These are phyloP conservation scores for Rambutsinella grinnellia DNA, from an alignment of 2,888 invertebrate species.

Conservation along the genomic window DNA sequence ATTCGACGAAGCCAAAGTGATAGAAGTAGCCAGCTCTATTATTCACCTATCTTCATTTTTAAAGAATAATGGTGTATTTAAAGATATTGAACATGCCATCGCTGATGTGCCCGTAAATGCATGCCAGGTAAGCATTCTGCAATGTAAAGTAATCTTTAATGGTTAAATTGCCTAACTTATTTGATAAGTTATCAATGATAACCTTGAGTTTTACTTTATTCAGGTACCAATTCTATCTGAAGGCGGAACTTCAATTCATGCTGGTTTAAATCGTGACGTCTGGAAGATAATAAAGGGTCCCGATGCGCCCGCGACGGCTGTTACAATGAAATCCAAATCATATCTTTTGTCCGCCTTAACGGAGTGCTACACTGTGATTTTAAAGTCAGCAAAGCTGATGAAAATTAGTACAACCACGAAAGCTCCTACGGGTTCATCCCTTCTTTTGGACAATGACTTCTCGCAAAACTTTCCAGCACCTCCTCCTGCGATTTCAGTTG, in stretches of 20 bases:
- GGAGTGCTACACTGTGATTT: slow-evolving; percentile 46
- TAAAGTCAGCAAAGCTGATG: neutral
- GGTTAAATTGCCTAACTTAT: too few relatives aligned
- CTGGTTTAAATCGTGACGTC: slow-evolving; percentile 41
- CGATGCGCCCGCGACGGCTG: neutral
- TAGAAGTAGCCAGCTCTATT: slow-evolving; percentile 44
- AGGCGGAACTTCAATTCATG: slow-evolving; percentile 50
- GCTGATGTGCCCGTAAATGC: slow-evolving; percentile 55
- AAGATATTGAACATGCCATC: slow-evolving; percentile 42
- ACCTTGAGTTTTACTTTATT: neutral
- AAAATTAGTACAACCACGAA: slow-evolving; percentile 15
- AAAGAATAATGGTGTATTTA: slow-evolving; percentile 36
- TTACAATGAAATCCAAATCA: slow-evolving; percentile 31
- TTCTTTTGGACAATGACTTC: too few relatives aligned
- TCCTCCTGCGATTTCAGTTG: slow-evolving; percentile 24
- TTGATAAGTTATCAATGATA: neutral
- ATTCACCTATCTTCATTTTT: slow-evolving; percentile 55
- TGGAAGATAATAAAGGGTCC: slow-evolving; percentile 43
- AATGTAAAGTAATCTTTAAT: too few relatives aligned
- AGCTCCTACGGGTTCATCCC: neutral
- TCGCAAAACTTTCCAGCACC: slow-evolving; percentile 30
- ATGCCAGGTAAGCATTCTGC: slow-evolving; percentile 51
- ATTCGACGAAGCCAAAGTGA: slow-evolving; percentile 23
- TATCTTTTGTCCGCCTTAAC: slow-evolving; percentile 53
- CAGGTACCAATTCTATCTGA: slow-evolving; percentile 51